Percentiles rank a stretch among this genome's conserved stretches.
Conservation (phyloP, 1,140 invertebrate species). For the Coelopa frigida region DNA sequence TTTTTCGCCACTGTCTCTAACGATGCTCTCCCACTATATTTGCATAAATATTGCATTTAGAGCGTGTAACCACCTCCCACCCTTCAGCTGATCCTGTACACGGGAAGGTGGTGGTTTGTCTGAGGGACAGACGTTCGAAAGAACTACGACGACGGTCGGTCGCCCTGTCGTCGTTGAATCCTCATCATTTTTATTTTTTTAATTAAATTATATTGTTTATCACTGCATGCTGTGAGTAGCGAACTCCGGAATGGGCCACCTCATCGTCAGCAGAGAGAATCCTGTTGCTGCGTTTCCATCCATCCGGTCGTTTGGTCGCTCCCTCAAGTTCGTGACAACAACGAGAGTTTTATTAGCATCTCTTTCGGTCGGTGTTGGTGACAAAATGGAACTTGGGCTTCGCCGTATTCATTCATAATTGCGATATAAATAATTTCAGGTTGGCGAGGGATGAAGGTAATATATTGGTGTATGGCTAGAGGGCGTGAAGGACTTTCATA, state of each 20-base stretch:
- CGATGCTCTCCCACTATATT: slow-evolving; percentile 13
- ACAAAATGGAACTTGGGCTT: too few relatives aligned
- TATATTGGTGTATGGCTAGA: too few relatives aligned
- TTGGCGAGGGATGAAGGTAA: too few relatives aligned
- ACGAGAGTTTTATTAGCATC: neutral
- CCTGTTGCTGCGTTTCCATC: slow-evolving; percentile 5
- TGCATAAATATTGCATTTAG: too few relatives aligned
- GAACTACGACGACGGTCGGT: slow-evolving; percentile 40
- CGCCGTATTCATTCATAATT: too few relatives aligned
- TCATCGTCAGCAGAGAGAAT: neutral
- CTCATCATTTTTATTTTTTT: slow-evolving; percentile 44
- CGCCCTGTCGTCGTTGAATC: too few relatives aligned
- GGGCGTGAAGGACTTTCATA: too few relatives aligned
- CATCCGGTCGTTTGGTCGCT: slow-evolving; percentile 5
- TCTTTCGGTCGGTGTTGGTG: neutral
- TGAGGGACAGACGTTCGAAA: slow-evolving; percentile 42
- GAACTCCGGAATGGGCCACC: too few relatives aligned
- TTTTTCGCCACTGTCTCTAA: slow-evolving; percentile 35
- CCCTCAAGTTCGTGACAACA: slow-evolving; percentile 1
- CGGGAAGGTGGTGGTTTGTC: slow-evolving; percentile 12
- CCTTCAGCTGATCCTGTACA: neutral
- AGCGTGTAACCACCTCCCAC: too few relatives aligned
- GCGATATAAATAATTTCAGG: too few relatives aligned
- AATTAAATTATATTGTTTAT: slow-evolving; percentile 41
- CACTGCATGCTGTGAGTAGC: too few relatives aligned